Percentiles rank a stretch among this genome's conserved stretches.
phyloP scores from a whole-genome alignment of 2,888 invertebrate genomes.

The Willowsia nigromaculata region DNA sequence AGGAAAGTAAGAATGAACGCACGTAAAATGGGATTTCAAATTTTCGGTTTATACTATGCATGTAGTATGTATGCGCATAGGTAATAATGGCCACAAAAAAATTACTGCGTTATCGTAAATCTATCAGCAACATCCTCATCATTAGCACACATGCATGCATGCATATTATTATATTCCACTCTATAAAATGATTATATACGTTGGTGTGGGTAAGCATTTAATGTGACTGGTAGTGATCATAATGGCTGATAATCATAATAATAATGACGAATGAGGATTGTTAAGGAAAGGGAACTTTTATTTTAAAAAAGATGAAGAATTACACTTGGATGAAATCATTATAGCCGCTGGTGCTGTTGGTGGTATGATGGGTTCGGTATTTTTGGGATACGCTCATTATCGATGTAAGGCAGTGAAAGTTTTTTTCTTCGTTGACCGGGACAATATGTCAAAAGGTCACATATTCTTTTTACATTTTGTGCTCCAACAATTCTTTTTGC shows the following conservation, averaged over 20 bases:
- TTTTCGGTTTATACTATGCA: background rate
- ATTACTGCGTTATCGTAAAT: conserved; percentile 39
- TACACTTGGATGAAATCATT: conserved; percentile 14
- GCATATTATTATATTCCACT: background rate
- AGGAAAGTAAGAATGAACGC: background rate
- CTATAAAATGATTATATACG: background rate
- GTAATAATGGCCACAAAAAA: too few relatives aligned
- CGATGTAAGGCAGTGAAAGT: conserved; percentile 39
- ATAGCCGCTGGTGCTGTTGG: conserved; percentile 12
- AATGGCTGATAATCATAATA: conserved; percentile 53
- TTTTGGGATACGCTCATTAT: background rate
- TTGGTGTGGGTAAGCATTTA: conserved; percentile 5
- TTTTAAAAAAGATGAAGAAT: background rate
- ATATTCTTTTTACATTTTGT: conserved; percentile 9
- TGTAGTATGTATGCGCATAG: background rate
- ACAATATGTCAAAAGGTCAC: conserved; percentile 45
- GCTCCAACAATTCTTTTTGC: conserved; percentile 16
- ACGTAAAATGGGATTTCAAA: background rate
- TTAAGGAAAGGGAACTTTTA: background rate
- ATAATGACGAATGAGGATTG: conserved; percentile 44
- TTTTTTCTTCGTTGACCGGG: conserved; percentile 40
- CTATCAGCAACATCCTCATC: conserved; percentile 20
- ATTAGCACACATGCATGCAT: conserved; percentile 12
- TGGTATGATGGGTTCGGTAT: background rate
- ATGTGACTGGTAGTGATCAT: conserved; percentile 30